Evolutionary conservation across 2,113 vertebrate species (phyloP), one percentile per base, ranked within the genome.

Genomic region (Gambusia affinis): DNA sequence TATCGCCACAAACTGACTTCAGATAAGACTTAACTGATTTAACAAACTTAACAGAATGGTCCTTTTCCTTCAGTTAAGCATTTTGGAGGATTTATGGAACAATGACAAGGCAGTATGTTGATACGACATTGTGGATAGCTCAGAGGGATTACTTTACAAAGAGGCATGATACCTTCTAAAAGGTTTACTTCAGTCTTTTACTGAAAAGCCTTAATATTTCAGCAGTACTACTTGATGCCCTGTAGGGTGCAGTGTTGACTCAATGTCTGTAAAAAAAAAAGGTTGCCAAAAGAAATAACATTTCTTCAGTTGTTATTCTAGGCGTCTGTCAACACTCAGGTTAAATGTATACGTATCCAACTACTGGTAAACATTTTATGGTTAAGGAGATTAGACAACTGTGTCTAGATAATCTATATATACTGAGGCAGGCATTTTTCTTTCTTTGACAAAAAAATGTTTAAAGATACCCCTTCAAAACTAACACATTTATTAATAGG

Each of bases 181-280:
- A 44, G 15, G 42, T 44, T 44, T 12, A 44, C 42, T 44, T 44
- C 42, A 44, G 19, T 7, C 19, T 51, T 22, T 51, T 51, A 4
- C 47, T 22, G 22, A 17, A 51, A 19, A 51, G 1, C 19, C 47
- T 19, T 22, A 10, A n/a, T 24, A 57, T 28, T 22, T 62, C 2
- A 47, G 74, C 47, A 78, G 28, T 76, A 67, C 7, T 19, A 17
- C 4, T 3, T 42, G 1, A 14, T 39, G 7, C 0, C 81, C 90
- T 87, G 74, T 31, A 89, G 89, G 44, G 76, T 64, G 78, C 30
- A 84, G 81, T 87, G 68, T 85, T 82, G 31, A 11, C 67, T 76
- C 28, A 82, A 15, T 8, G 19, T 44, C 29, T 54, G 0, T 66
- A 64, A 27, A 27, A 27, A 30, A 51, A 37, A 33, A 4, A 1